Conservation (phyloP, 2,797 vertebrate species). For the Gambusia yucatana region DNA sequence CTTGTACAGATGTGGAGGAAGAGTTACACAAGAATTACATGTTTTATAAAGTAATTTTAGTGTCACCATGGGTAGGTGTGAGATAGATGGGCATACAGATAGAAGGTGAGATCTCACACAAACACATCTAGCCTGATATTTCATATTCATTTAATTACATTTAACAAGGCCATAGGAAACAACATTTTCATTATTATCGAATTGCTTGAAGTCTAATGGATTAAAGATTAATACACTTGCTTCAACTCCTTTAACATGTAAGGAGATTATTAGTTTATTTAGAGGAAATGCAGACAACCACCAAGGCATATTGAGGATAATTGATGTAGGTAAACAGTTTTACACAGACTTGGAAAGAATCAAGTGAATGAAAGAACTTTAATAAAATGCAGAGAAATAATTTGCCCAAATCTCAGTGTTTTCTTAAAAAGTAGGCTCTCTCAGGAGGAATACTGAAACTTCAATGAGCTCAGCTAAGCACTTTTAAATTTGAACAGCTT, state of each 20-base stretch:
- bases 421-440: conserved; percentile 52
- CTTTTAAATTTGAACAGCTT: conserved; percentile 51
- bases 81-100: conserved; percentile 34
- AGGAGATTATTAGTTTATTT: conserved; percentile 41
- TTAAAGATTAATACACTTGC: background rate
- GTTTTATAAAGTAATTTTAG: conserved; percentile 18
- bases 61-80: background rate
- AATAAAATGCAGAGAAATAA: conserved; percentile 54
- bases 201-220: background rate
- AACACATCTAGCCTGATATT: background rate
- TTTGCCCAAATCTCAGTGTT: conserved; percentile 54
- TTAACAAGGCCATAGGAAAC: background rate
- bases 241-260: background rate
- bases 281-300: conserved; percentile 25
- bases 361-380: conserved; percentile 44
- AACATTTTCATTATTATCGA: background rate
- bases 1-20: conserved; percentile 10
- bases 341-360: conserved; percentile 41
- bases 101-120: conserved; percentile 32
- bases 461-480: conserved; percentile 44
- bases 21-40: conserved; percentile 24
- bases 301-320: conserved; percentile 22
- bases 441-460: conserved; percentile 53
- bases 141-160: background rate
- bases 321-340: conserved; percentile 25